Evolutionary conservation across 2,113 vertebrate species (phyloP).

Genomic region (Myanophis thanlyinensis): DNA sequence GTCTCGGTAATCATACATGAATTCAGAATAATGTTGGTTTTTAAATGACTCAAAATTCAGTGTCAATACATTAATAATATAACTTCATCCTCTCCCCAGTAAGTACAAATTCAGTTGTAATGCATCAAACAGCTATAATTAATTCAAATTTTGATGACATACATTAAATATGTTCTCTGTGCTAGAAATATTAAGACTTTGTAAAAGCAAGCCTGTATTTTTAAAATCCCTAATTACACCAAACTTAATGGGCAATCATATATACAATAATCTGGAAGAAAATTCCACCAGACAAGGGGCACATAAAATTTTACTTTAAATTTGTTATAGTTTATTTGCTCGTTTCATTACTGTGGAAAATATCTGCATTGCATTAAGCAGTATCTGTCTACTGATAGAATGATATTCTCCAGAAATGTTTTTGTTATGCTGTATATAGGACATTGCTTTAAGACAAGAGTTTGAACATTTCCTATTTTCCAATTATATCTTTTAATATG

Average conservation of each 20-base stretch:
- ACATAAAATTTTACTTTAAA: background rate
- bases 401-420: background rate
- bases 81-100: background rate
- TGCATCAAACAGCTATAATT: background rate
- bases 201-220: background rate
- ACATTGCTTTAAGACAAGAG: background rate
- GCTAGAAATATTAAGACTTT: background rate
- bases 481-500: background rate
- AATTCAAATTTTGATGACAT: background rate
- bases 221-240: background rate
- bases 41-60: slow-evolving; percentile 3
- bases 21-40: background rate
- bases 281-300: background rate
- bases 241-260: background rate
- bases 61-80: background rate
- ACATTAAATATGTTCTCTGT: background rate
- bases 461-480: background rate
- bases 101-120: background rate
- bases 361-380: background rate
- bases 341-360: background rate
- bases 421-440: background rate
- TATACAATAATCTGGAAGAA: background rate
- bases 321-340: background rate
- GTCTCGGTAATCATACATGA: background rate
- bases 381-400: background rate